Conservation (phyloP, 2,888 invertebrate genomes). For the Drosophila phalerata region DNA sequence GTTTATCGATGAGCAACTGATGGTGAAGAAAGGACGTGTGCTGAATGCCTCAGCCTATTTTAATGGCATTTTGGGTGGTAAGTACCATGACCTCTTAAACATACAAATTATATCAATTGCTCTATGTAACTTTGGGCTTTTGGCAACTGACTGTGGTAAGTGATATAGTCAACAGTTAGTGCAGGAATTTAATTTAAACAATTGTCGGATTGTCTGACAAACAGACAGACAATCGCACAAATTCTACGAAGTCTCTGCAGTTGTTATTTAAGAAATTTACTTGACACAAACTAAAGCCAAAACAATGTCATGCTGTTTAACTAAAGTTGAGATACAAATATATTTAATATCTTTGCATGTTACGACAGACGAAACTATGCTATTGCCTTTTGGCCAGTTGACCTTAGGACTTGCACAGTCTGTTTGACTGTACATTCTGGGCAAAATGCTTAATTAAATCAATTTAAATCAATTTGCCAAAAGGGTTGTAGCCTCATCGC, state of each 20-base stretch:
- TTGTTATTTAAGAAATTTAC: conserved; percentile 14
- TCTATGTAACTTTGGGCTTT: neutral
- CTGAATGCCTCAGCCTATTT: conserved; percentile 80
- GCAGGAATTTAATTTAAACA: neutral
- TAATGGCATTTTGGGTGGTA: conserved; percentile 84
- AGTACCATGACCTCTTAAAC: conserved; percentile 60
- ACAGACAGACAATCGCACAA: neutral
- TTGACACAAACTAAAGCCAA: conserved; percentile 28
- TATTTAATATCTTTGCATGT: conserved; percentile 12
- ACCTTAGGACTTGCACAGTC: neutral
- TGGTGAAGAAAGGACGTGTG: conserved; percentile 82
- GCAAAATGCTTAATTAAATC: conserved; percentile 7
- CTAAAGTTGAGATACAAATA: conserved; percentile 8
- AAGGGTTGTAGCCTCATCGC: neutral
- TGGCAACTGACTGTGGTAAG: conserved; percentile 24
- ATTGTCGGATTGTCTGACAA: neutral
- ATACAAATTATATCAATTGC: conserved; percentile 18
- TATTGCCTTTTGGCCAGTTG: conserved; percentile 20
- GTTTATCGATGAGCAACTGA: conserved; percentile 84
- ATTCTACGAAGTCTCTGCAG: neutral
- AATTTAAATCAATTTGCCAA: conserved; percentile 1
- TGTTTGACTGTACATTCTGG: conserved; percentile 2
- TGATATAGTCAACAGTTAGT: conserved; percentile 15
- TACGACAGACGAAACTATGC: conserved; percentile 4
- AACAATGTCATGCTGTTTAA: neutral